Percentiles rank a stretch among this genome's conserved stretches.
Evolutionary conservation across 2,888 invertebrate genomes (phyloP).

Genomic region (Serrognathus titanus): DNA sequence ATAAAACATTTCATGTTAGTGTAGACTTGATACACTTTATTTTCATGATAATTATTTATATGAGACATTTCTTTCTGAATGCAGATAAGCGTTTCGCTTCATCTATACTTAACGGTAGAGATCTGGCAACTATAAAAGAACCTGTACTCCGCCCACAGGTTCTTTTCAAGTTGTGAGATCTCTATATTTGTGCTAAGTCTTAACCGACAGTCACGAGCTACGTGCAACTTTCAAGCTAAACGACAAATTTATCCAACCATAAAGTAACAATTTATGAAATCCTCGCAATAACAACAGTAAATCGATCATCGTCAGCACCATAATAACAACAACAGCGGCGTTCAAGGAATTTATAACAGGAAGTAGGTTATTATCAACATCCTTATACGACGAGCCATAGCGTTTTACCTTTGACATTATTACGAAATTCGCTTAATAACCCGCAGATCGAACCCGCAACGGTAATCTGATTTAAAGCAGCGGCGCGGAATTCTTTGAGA

Average conservation of each 20-base stretch:
- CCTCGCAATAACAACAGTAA: background rate
- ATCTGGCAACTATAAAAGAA: too few species aligned
- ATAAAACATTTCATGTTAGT: too few species aligned
- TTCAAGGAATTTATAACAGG: constrained; percentile 25
- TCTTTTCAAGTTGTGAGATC: too few species aligned
- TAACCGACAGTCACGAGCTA: too few species aligned
- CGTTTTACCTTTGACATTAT: constrained; percentile 18
- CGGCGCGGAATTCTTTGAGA: background rate
- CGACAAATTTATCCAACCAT: constrained; percentile 1
- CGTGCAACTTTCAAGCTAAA: background rate
- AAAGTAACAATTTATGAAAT: background rate
- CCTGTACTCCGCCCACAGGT: too few species aligned
- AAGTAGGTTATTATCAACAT: constrained; percentile 23
- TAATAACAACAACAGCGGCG: constrained; percentile 12
- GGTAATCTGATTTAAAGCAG: background rate
- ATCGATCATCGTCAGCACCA: background rate
- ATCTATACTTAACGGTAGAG: too few species aligned
- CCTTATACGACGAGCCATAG: constrained; percentile 10
- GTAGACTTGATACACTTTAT: too few species aligned
- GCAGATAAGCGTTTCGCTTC: too few species aligned
- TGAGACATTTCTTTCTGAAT: too few species aligned
- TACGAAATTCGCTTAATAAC: constrained; percentile 11
- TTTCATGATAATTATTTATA: too few species aligned
- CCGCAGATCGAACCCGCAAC: constrained; percentile 6
- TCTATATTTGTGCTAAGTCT: too few species aligned